These are phyloP conservation scores for Linepithema humile DNA, from an alignment of 1,140 invertebrate genomes.

Conservation along the genomic window DNA sequence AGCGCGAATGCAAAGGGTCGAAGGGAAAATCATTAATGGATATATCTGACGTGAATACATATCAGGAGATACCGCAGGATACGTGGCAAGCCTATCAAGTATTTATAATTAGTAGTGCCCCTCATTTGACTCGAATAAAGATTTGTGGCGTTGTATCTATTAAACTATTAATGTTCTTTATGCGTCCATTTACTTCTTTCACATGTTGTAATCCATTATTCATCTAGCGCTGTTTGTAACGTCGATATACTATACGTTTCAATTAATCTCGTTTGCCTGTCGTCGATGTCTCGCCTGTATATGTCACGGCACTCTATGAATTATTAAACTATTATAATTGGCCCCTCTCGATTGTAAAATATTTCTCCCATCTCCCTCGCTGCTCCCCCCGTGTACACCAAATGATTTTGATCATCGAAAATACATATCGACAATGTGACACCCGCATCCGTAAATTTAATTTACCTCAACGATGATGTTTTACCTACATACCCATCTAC, in stretches of 20 bases:
- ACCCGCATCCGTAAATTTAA: background rate
- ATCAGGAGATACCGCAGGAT: conserved; percentile 7
- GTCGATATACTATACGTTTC: conserved; percentile 18
- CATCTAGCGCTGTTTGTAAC: background rate
- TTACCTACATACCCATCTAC: no score
- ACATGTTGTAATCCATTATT: background rate
- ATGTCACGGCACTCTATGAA: conserved; percentile 18
- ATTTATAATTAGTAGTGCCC: no score
- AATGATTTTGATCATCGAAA: background rate
- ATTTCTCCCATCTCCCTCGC: background rate
- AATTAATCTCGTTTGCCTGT: conserved; percentile 43
- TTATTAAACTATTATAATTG: conserved; percentile 47
- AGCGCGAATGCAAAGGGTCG: background rate
- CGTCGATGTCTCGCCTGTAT: conserved; percentile 24
- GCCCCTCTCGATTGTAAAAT: background rate
- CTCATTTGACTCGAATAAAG: no score
- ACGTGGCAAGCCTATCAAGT: background rate
- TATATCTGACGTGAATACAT: conserved; percentile 14
- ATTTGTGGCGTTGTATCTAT: no score
- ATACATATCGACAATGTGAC: no score
- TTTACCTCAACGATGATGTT: background rate
- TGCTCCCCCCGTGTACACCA: no score
- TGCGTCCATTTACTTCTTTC: background rate
- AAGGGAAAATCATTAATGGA: background rate
- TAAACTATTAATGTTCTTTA: no score